Evolutionary conservation across 37 sponge, comb jelly and placozoan genomes (phyloP).

Genomic region (Beroe ovata): DNA sequence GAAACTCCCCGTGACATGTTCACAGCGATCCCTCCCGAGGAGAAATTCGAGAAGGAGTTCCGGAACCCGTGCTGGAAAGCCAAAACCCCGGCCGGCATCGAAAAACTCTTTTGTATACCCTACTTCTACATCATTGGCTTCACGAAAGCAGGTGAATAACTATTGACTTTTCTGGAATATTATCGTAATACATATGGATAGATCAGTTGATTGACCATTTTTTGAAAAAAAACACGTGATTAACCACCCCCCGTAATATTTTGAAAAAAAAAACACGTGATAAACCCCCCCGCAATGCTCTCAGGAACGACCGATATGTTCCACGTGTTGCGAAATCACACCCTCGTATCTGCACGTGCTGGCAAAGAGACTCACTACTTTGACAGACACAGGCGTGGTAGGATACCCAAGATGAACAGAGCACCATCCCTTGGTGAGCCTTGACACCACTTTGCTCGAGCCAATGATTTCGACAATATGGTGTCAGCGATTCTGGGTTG

Average conservation of each 20-base stretch:
- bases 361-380: conserved; percentile 67
- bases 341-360: conserved; percentile 32
- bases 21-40: conserved; percentile 12
- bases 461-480: too few species aligned
- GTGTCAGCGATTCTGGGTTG: too few species aligned
- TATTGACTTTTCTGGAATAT: too few species aligned
- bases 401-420: conserved; percentile 39
- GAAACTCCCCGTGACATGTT: conserved; percentile 45
- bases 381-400: conserved; percentile 20
- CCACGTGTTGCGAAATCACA: not conserved
- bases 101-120: conserved; percentile 30
- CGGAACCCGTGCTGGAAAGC: conserved; percentile 46
- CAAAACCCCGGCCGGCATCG: not conserved
- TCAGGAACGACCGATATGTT: conserved; percentile 51
- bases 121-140: conserved; percentile 62
- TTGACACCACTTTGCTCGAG: not conserved
- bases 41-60: conserved; percentile 51
- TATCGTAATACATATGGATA: too few species aligned
- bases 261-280: too few species aligned
- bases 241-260: too few species aligned
- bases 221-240: too few species aligned
- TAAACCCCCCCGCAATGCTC: too few species aligned
- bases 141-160: conserved; percentile 1
- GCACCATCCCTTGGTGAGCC: conserved; percentile 6
- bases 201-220: too few species aligned